Conservation (phyloP, 1,140 invertebrate species). For the Drosophila takahashii region DNA sequence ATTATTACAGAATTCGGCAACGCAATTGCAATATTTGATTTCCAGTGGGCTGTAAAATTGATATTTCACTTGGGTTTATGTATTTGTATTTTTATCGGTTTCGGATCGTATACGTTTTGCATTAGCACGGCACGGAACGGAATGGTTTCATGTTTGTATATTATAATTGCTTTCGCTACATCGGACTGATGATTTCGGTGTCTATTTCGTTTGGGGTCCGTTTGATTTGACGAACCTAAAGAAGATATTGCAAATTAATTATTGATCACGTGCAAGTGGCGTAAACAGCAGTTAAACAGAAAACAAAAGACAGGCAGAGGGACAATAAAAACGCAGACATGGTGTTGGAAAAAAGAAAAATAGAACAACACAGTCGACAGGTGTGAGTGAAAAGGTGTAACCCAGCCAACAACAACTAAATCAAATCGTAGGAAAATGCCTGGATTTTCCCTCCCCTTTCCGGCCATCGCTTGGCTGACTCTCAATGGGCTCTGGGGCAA, state of each 20-base stretch:
- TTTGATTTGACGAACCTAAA: conserved; percentile 53
- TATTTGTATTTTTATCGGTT: conserved; percentile 43
- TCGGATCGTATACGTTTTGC: conserved; percentile 66
- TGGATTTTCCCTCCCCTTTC: conserved; percentile 5
- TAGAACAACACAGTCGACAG: conserved; percentile 21
- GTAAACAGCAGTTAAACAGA: conserved; percentile 50
- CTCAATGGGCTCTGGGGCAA: conserved; percentile 80
- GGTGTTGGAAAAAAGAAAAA: conserved; percentile 26
- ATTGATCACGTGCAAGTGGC: conserved; percentile 43
- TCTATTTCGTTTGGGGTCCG: conserved; percentile 14
- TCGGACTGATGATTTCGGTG: neutral
- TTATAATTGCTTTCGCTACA: conserved; percentile 10
- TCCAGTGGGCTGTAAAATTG: conserved; percentile 9
- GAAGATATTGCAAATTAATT: conserved; percentile 63
- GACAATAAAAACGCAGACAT: conserved; percentile 31
- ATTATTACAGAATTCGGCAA: neutral
- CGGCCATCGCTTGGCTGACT: conserved; percentile 60
- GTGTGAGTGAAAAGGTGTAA: conserved; percentile 32
- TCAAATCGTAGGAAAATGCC: conserved; percentile 79
- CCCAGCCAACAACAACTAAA: conserved; percentile 70
- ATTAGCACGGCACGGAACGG: conserved; percentile 74
- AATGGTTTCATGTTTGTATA: conserved; percentile 64
- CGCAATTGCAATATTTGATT: neutral
- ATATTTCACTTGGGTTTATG: conserved; percentile 47
- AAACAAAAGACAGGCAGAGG: conserved; percentile 41